Conservation (phyloP, 2,797 vertebrate genomes). For the Micromesistius poutassou region DNA sequence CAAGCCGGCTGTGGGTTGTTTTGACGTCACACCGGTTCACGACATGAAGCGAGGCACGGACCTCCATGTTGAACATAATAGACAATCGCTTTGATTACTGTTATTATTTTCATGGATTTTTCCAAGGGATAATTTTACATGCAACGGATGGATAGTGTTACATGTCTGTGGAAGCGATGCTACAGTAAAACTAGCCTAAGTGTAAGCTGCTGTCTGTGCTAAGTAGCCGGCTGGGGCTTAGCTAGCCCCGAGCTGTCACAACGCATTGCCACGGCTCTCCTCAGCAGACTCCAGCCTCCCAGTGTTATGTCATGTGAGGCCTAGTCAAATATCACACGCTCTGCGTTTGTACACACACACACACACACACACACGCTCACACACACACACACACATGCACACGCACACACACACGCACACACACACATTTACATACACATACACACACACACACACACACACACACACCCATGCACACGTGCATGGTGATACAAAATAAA, state of each 20-base stretch:
- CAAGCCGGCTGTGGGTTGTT: not conserved
- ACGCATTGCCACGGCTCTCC: constrained; percentile 21
- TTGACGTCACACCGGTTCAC: not conserved
- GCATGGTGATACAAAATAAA: not conserved
- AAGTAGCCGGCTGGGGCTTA: constrained; percentile 25
- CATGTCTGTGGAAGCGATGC: not conserved
- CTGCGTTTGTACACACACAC: not conserved
- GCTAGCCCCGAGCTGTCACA: constrained; percentile 35
- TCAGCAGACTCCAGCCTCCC: constrained; percentile 10
- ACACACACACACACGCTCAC: not conserved
- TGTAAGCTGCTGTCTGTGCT: not conserved
- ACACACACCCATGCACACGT: not conserved
- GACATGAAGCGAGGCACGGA: not conserved
- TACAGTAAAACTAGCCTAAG: constrained; percentile 22
- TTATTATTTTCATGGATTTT: not conserved
- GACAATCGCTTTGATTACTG: not conserved
- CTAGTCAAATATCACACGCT: not conserved
- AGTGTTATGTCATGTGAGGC: constrained; percentile 16
- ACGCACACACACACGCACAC: not conserved
- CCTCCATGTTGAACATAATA: not conserved
- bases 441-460: not conserved
- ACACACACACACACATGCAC: not conserved
- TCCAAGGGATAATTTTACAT: not conserved
- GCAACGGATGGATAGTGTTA: not conserved
- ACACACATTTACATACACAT: not conserved